Percentiles rank a stretch among this genome's conserved stretches.
Conservation (phyloP, 2,113 vertebrate genomes). For the Pseudopipra pipra region DNA sequence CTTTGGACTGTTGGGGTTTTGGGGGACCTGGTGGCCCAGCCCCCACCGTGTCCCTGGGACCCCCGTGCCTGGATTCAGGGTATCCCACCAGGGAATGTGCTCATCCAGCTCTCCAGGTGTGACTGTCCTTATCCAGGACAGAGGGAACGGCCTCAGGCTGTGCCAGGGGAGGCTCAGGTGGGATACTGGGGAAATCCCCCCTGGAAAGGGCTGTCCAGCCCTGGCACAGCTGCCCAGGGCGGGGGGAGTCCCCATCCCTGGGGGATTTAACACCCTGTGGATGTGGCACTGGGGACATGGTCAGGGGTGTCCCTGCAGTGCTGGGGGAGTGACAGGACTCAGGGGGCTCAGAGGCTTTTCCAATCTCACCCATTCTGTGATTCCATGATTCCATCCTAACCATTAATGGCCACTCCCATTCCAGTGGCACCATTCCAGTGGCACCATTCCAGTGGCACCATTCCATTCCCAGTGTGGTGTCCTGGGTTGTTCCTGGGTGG, state of each 20-base stretch:
- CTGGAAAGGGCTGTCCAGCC: background rate
- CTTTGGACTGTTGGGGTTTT: accelerated
- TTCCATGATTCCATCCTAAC: background rate
- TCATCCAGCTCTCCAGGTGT: background rate
- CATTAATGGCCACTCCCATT: accelerated
- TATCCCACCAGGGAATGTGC: background rate
- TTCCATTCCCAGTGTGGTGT: background rate
- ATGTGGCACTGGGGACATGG: background rate
- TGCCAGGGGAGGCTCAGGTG: too few relatives aligned
- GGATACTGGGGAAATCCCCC: background rate
- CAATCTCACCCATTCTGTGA: background rate
- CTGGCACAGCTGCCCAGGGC: background rate
- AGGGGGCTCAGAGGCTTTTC: background rate
- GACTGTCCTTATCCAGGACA: background rate
- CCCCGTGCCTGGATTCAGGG: accelerated
- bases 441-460: accelerated
- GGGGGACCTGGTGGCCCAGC: background rate
- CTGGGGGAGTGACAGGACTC: background rate
- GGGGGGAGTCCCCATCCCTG: background rate
- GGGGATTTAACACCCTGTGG: background rate
- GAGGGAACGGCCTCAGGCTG: background rate
- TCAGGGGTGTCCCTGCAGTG: background rate
- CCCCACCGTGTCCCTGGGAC: background rate
- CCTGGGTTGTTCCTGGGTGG: background rate
- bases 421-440: accelerated